Conservation (phyloP, 2,888 invertebrate species). For the Pterobdella sp. region DNA sequence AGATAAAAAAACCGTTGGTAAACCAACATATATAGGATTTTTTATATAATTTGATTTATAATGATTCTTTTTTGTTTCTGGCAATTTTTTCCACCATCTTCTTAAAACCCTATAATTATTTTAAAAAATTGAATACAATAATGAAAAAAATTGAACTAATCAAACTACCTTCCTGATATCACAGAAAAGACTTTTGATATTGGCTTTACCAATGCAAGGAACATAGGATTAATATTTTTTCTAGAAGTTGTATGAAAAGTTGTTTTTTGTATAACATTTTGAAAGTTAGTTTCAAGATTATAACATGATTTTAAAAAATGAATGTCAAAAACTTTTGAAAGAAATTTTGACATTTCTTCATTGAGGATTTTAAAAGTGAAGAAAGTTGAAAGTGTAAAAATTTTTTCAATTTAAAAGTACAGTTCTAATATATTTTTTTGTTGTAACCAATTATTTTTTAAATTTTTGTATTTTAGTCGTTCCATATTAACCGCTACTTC, state of each 20-base stretch:
- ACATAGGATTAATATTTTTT: conserved; percentile 30
- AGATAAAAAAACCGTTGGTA: conserved; percentile 26
- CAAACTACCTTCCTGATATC: conserved; percentile 34
- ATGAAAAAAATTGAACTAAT: background rate
- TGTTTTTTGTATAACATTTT: background rate
- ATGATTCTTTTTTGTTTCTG: conserved; percentile 44
- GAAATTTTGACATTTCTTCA: too few species aligned
- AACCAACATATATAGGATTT: conserved; percentile 31
- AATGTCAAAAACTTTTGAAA: too few species aligned
- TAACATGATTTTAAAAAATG: too few species aligned
- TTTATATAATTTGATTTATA: conserved; percentile 32
- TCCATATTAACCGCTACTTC: too few species aligned
- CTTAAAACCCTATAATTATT: conserved; percentile 46
- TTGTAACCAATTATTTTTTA: too few species aligned
- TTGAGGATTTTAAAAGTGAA: too few species aligned
- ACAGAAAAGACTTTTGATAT: conserved; percentile 32
- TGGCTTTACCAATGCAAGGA: conserved; percentile 33
- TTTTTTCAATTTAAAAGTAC: too few species aligned
- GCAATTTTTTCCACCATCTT: conserved; percentile 53
- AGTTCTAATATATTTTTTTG: too few species aligned
- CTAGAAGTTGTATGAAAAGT: conserved; percentile 31
- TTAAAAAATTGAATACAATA: background rate
- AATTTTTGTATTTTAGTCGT: too few species aligned
- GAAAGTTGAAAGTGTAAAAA: too few species aligned
- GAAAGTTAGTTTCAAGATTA: too few species aligned